Conservation (phyloP, 2,113 vertebrate genomes). For the Alces alces region DNA sequence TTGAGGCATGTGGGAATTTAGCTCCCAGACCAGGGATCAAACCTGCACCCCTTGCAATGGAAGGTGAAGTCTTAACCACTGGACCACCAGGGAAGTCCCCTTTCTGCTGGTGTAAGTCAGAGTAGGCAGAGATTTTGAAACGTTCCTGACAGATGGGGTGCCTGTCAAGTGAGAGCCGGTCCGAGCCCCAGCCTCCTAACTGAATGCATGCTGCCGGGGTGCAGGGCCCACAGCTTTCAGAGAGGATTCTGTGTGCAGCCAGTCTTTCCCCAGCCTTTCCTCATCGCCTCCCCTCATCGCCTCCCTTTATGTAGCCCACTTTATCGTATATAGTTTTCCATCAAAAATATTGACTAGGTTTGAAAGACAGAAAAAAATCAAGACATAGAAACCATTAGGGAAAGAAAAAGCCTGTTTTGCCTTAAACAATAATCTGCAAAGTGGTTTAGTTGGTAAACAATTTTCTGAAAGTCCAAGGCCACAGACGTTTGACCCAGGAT, state of each 20-base stretch:
- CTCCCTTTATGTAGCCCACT: neutral
- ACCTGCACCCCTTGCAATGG: neutral
- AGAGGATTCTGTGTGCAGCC: neutral
- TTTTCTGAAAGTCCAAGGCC: neutral
- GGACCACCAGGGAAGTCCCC: neutral
- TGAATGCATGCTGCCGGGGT: fast-evolving
- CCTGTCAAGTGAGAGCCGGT: fast-evolving
- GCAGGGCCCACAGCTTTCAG: fast-evolving
- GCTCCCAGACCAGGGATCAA: neutral
- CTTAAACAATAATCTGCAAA: neutral
- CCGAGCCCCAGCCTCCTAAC: fast-evolving
- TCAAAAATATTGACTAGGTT: neutral
- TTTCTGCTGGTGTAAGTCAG: too few species aligned
- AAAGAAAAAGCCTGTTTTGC: neutral
- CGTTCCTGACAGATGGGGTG: fast-evolving
- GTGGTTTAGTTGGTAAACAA: neutral
- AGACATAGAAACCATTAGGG: neutral
- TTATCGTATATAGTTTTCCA: neutral
- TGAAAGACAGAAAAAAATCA: neutral
- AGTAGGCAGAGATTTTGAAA: neutral
- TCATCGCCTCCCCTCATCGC: neutral
- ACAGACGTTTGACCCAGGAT: neutral
- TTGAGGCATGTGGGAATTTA: neutral
- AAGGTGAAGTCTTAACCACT: neutral
- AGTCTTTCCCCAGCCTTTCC: neutral